Percentiles rank a stretch among this genome's conserved stretches.
Evolutionary conservation across 2,113 vertebrate genomes (phyloP).

Genomic region (Balaeniceps rex): DNA sequence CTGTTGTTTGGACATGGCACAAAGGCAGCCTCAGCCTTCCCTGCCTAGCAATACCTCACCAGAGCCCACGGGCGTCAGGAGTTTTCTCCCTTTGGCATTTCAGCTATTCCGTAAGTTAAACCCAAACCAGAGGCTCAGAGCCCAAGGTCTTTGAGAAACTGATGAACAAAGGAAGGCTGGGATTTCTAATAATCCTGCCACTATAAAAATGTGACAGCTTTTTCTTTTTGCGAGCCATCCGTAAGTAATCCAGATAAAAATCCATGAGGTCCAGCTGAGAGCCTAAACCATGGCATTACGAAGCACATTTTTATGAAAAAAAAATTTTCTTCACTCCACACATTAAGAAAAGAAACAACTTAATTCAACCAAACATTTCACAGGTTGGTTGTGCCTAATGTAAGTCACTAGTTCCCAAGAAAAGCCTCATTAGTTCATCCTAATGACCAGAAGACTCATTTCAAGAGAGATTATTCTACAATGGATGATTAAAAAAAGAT

Average conservation of each 20-base stretch:
- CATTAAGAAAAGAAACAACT: neutral
- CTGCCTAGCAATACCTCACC: neutral
- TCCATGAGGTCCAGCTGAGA: neutral
- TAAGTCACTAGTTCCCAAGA: neutral
- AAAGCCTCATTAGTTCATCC: neutral
- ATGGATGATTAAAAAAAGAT: neutral
- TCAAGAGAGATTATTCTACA: neutral
- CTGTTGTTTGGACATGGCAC: neutral
- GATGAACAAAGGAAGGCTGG: neutral
- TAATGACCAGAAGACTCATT: neutral
- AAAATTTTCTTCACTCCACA: neutral
- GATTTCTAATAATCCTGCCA: neutral
- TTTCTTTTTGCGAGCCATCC: neutral
- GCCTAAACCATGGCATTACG: neutral
- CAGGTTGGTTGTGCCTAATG: neutral
- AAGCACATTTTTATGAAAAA: neutral
- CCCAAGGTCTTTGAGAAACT: neutral
- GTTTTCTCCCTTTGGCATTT: neutral
- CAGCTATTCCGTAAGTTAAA: neutral
- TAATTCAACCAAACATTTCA: neutral
- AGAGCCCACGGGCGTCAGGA: rapidly evolving
- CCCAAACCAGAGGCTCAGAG: neutral
- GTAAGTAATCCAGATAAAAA: neutral
- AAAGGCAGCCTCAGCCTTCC: neutral
- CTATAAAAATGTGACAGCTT: neutral